Conservation (phyloP, 2,797 vertebrate species). For the Echiichthys vipera region DNA sequence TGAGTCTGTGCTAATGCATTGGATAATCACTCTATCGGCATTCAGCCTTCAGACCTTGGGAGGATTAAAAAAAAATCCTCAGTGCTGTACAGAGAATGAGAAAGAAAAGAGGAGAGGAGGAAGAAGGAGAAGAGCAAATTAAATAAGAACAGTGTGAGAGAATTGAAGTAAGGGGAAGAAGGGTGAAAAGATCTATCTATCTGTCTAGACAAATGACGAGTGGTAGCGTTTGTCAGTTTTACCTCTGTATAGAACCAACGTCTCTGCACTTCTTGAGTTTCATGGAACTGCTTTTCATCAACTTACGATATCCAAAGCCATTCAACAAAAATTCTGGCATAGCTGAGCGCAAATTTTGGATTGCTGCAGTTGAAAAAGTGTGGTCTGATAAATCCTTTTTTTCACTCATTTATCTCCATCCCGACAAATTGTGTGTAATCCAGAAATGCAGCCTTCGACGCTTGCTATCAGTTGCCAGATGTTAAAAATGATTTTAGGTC, state of each 20-base stretch:
- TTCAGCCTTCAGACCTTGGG: conserved; percentile 50
- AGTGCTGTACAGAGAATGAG: conserved; percentile 17
- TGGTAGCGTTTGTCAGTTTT: conserved; percentile 1
- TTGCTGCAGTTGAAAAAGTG: conserved; percentile 4
- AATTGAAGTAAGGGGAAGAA: neutral
- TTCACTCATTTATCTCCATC: conserved; percentile 18
- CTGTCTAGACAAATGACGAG: neutral
- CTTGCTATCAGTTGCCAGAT: conserved; percentile 39
- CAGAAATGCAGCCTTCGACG: neutral
- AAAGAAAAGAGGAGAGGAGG: neutral
- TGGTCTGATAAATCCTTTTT: conserved; percentile 8
- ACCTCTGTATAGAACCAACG: conserved; percentile 23
- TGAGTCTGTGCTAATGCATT: conserved; percentile 44
- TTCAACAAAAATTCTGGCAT: conserved; percentile 11
- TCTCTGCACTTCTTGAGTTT: conserved; percentile 7
- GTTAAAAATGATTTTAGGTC: conserved; percentile 23
- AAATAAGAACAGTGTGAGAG: neutral
- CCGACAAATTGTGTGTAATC: conserved; percentile 19
- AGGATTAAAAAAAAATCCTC: conserved; percentile 14
- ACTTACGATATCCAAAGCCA: neutral
- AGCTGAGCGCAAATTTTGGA: neutral
- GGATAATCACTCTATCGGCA: conserved; percentile 60
- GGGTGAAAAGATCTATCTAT: conserved; percentile 1
- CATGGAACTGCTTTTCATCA: conserved; percentile 12
- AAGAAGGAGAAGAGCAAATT: neutral